These are phyloP conservation scores for Ovibos moschatus DNA, from an alignment of 2,113 vertebrate genomes.

Conservation along the genomic window DNA sequence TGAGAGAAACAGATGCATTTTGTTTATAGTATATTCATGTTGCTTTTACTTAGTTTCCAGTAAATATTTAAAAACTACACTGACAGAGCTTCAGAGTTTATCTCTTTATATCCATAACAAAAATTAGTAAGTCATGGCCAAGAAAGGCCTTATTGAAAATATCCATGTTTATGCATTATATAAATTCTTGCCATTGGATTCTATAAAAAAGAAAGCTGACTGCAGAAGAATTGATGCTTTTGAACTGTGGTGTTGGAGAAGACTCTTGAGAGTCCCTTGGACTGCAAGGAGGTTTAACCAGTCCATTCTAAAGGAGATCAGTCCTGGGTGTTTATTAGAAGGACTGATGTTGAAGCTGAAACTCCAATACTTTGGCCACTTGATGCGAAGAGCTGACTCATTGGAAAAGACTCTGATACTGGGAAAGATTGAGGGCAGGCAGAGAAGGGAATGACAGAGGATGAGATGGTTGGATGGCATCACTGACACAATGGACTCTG, in stretches of 20 bases:
- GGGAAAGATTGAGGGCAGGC: no score
- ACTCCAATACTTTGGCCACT: no score
- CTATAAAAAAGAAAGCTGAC: neutral
- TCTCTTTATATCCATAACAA: neutral
- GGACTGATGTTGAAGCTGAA: no score
- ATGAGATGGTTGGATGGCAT: no score
- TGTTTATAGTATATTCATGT: neutral
- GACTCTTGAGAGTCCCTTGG: no score
- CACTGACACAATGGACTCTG: accelerated
- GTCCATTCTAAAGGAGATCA: no score
- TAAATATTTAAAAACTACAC: neutral
- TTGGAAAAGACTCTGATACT: no score
- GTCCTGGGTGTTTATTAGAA: no score
- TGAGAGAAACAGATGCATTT: neutral
- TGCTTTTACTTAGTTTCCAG: neutral
- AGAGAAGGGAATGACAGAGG: no score
- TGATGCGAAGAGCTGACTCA: accelerated
- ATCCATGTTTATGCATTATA: neutral
- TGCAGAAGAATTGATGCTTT: no score
- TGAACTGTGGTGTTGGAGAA: no score
- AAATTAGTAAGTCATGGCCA: neutral
- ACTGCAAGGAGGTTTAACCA: no score
- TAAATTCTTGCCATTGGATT: neutral
- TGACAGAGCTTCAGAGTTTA: neutral
- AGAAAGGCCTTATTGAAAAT: neutral